phyloP scores from a whole-genome alignment of 2,113 vertebrate genomes.

The Dicaeum eximium region DNA sequence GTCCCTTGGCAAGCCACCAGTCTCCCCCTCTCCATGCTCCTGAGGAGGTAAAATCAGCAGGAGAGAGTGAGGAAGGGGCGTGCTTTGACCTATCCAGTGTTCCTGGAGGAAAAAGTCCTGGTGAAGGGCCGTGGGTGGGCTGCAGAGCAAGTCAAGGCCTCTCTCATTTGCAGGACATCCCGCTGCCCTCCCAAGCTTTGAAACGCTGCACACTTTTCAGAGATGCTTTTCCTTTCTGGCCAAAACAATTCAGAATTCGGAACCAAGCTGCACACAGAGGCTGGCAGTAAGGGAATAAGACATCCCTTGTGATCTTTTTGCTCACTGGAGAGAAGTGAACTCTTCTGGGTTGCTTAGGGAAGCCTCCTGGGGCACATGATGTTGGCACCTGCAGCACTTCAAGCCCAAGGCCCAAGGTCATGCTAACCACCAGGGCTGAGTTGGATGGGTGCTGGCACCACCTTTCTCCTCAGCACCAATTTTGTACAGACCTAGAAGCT shows the following conservation, averaged over 20 bases:
- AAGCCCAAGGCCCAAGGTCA: background rate
- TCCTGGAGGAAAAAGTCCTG: background rate
- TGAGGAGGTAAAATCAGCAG: background rate
- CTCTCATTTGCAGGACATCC: background rate
- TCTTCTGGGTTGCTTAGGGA: background rate
- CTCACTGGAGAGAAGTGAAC: background rate
- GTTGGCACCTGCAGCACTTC: background rate
- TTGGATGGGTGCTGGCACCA: background rate
- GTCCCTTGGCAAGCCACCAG: background rate
- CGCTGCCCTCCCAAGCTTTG: rapidly evolving
- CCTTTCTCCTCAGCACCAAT: background rate
- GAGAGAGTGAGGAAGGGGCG: background rate
- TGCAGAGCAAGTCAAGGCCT: rapidly evolving
- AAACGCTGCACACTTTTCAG: background rate
- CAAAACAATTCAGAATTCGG: background rate
- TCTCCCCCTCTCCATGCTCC: background rate
- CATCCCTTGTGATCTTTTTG: background rate
- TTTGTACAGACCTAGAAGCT: background rate
- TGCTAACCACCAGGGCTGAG: background rate
- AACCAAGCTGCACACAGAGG: background rate
- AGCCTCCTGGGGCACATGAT: background rate
- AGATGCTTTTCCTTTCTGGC: background rate
- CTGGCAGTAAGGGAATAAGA: background rate
- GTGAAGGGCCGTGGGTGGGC: rapidly evolving
- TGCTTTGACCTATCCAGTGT: background rate